Evolutionary conservation across 2,888 invertebrate species (phyloP).

Genomic region (Nasonia oneida): DNA sequence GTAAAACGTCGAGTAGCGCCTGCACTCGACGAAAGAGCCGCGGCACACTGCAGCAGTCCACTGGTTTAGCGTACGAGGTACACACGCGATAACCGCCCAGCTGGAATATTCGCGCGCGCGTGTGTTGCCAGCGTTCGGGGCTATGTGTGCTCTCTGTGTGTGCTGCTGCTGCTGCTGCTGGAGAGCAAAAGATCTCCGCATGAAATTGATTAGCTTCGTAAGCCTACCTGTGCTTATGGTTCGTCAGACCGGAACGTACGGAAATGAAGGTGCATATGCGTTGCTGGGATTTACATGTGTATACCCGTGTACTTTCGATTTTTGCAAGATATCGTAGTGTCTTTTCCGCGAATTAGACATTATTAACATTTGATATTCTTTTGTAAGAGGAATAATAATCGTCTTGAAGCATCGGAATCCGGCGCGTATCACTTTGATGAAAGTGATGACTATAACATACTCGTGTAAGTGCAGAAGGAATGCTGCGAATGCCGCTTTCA

Average conservation of each 20-base stretch:
- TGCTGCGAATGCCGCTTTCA: background rate
- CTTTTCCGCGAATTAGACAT: no score
- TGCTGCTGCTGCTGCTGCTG: background rate
- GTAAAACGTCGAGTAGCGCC: background rate
- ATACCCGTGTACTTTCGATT: no score
- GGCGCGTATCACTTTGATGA: background rate
- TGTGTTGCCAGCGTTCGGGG: no score
- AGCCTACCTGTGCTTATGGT: background rate
- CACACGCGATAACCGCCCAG: background rate
- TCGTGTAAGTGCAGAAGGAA: background rate
- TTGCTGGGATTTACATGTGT: background rate
- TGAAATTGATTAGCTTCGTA: slow-evolving; percentile 24
- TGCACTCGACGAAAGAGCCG: background rate
- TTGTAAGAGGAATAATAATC: no score
- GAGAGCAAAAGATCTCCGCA: slow-evolving; percentile 17
- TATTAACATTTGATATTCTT: no score
- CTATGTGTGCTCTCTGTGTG: background rate
- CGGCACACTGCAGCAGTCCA: background rate
- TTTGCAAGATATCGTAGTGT: no score
- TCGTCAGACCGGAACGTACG: slow-evolving; percentile 11
- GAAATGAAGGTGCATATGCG: background rate
- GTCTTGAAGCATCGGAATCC: no score
- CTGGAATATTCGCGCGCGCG: background rate
- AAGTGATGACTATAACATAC: background rate
- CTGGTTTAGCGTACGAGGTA: background rate